Percentiles rank a stretch among this genome's conserved stretches.
phyloP scores from a whole-genome alignment of 64 coral and sea anemone genomes.

The Hydrozoanthus tunicans region DNA sequence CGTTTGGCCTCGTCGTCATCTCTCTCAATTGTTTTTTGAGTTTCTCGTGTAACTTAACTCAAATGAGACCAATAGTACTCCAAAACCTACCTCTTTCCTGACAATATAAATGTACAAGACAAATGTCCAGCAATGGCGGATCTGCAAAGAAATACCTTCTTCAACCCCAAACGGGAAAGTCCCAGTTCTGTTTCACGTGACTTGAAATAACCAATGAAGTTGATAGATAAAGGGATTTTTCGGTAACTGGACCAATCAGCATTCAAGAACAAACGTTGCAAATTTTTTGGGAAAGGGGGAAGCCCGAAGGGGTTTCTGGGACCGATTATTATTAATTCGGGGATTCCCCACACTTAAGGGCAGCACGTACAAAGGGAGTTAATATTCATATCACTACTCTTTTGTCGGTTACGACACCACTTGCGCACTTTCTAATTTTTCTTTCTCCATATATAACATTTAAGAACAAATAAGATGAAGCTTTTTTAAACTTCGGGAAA shows the following conservation, averaged over 20 bases:
- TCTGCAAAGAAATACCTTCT: slow-evolving; percentile 9
- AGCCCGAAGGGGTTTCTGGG: slow-evolving; percentile 4
- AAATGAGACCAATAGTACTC: slow-evolving; percentile 6
- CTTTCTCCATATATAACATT: not conserved
- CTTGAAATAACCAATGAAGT: slow-evolving; percentile 28
- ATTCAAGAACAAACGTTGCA: not conserved
- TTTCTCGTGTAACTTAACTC: not conserved
- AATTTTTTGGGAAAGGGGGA: slow-evolving; percentile 14
- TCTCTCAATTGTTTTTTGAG: not conserved
- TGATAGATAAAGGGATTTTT: not conserved
- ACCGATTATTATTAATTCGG: slow-evolving; percentile 62
- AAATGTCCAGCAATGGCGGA: slow-evolving; percentile 63
- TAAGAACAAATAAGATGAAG: not conserved
- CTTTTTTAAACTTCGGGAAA: not conserved
- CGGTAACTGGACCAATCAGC: slow-evolving; percentile 68
- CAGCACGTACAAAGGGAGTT: slow-evolving; percentile 8
- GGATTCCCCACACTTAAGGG: slow-evolving; percentile 68
- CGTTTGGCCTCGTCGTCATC: slow-evolving; percentile 14
- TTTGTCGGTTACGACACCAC: slow-evolving; percentile 38
- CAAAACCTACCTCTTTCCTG: not conserved
- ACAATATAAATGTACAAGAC: slow-evolving; percentile 8
- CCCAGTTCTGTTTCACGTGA: slow-evolving; percentile 28
- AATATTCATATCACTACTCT: not conserved
- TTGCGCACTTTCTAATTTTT: slow-evolving; percentile 39
- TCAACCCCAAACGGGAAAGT: slow-evolving; percentile 17